Evolutionary conservation across 2,113 vertebrate species (phyloP).

Genomic region (Ia io): DNA sequence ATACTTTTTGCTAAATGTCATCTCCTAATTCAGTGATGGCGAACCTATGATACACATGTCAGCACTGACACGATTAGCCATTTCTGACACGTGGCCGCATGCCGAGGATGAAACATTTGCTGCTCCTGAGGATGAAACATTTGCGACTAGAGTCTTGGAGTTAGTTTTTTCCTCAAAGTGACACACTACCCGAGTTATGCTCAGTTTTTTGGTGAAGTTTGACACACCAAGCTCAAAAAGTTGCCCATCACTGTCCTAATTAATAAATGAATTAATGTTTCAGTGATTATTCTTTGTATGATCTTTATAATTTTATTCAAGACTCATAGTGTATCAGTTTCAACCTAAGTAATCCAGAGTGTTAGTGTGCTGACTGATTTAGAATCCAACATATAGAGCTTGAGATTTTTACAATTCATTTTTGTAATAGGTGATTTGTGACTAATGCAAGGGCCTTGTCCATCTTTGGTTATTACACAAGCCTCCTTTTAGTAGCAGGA

Average conservation of each 20-base stretch:
- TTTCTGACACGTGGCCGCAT: too few species aligned
- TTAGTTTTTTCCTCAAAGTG: too few species aligned
- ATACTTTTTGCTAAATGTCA: neutral
- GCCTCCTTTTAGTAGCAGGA: neutral
- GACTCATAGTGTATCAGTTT: neutral
- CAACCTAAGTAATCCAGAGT: neutral
- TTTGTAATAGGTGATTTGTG: neutral
- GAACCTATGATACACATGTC: too few species aligned
- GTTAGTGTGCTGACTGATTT: neutral
- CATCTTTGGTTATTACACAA: neutral
- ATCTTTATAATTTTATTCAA: neutral
- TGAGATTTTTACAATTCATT: neutral
- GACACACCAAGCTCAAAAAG: too few species aligned
- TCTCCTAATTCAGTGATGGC: neutral
- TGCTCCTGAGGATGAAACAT: too few species aligned
- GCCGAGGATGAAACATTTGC: too few species aligned
- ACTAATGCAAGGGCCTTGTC: neutral
- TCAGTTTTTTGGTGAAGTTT: too few species aligned
- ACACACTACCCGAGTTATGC: too few species aligned
- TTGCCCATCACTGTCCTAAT: too few species aligned
- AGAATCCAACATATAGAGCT: neutral
- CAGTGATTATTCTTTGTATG: neutral
- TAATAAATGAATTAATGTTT: neutral
- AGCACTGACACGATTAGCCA: too few species aligned
- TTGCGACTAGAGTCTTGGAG: too few species aligned